Evolutionary conservation across 2,888 invertebrate species (phyloP), one percentile per base, ranked within the genome.

Genomic region (Ophion slaviceki): DNA sequence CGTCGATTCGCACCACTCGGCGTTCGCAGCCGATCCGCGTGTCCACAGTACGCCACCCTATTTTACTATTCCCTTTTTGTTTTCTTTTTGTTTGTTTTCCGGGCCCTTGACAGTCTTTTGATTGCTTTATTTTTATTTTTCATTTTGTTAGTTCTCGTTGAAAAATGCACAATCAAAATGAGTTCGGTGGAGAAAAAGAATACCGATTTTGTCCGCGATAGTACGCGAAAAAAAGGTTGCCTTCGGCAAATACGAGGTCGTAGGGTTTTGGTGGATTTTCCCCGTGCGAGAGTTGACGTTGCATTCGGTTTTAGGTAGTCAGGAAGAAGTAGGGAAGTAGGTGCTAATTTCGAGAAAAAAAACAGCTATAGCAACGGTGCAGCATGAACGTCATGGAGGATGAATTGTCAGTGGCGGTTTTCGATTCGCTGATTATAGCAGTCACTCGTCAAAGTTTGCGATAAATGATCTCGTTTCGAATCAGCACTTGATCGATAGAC

Each of bases 1-100:
- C 88, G 95, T 95, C 88, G 95, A 95, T 84, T 93, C 94, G 77
- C 93, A 93, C 89, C 93, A 94, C 91, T 92, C 93, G 92, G 92
- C 92, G 90, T 93, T 92, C 92, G 93, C 92, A 90, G 92, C 93
- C 90, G 93, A 93, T 90, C 91, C 93, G 92, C 94, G 94, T 91
- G 94, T 93, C 92, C 93, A 94, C 94, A 94, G 94, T 94, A 93
- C 92, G 93, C 91, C 89, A 90, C 88, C 84, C 81, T 81, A 70
- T 84, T 47, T 85, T 62, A 83, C 82, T 67, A 78, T 85, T 87
- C 77, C 82, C 86, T 28, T 61, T 70, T 72, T 45, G 36, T 11
- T n/a, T 7, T 8, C 11, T 62, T 81, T 61, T 72, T 71, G 28
- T 78, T 80, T 77, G 61, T 76, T 20, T 72, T 11, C 70, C 28